A percentile compares a stretch with the other conserved stretches of the same genome.
phyloP scores from a whole-genome alignment of 2,113 vertebrate species.

The Tamias sibiricus region DNA sequence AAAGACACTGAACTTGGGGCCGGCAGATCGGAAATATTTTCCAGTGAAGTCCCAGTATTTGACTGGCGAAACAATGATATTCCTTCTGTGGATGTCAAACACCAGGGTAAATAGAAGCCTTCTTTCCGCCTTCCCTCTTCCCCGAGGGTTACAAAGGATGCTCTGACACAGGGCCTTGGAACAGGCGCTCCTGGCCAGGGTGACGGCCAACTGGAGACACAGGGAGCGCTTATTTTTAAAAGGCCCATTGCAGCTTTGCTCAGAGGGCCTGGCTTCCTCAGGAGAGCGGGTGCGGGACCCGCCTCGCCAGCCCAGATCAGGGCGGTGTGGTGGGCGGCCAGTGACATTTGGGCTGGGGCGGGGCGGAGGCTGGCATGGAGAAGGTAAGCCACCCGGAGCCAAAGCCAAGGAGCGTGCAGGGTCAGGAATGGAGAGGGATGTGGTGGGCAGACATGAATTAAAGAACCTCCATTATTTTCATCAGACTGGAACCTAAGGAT shows the following conservation, averaged over 20 bases:
- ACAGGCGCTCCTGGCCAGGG: background rate
- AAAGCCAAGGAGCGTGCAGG: background rate
- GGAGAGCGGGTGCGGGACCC: background rate
- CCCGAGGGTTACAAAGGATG: slow-evolving; percentile 55
- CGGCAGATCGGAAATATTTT: slow-evolving; percentile 82
- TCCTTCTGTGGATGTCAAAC: slow-evolving; percentile 68
- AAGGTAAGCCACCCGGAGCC: background rate
- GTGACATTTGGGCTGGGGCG: background rate
- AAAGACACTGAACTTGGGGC: slow-evolving; percentile 59
- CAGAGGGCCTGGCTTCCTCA: slow-evolving; percentile 67
- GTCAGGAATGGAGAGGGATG: background rate
- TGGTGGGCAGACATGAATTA: background rate
- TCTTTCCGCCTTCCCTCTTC: slow-evolving; percentile 62
- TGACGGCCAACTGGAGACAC: slow-evolving; percentile 22
- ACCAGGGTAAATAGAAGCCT: slow-evolving; percentile 78
- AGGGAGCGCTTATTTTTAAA: slow-evolving; percentile 58
- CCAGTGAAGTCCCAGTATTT: slow-evolving; percentile 78
- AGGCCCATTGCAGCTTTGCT: slow-evolving; percentile 49
- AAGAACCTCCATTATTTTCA: background rate
- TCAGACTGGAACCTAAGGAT: background rate
- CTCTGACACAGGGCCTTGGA: slow-evolving; percentile 55
- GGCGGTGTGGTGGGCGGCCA: background rate
- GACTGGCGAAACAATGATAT: slow-evolving; percentile 77
- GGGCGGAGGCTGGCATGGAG: background rate
- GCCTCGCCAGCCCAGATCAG: background rate